Evolutionary conservation across 2,113 vertebrate genomes (phyloP).

Genomic region (Hemiscyllium ocellatum): DNA sequence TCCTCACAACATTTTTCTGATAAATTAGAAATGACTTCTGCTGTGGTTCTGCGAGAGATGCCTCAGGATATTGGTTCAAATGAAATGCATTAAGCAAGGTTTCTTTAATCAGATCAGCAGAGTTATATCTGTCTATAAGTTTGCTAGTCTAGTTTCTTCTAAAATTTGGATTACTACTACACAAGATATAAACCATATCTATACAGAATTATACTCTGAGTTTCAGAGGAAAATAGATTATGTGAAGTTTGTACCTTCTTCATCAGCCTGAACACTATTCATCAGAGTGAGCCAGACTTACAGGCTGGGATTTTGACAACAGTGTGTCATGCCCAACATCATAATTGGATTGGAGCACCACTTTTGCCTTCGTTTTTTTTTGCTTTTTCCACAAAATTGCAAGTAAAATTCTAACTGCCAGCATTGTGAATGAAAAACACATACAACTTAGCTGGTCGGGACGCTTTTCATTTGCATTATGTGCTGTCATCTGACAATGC

Average conservation of each 20-base stretch:
- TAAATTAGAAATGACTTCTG: slow-evolving; percentile 30
- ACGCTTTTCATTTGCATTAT: no score
- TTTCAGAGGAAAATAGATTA: not conserved
- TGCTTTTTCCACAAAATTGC: no score
- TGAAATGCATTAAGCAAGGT: not conserved
- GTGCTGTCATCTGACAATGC: no score
- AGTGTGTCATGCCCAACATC: no score
- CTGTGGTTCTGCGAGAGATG: not conserved
- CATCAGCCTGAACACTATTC: not conserved
- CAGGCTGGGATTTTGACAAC: not conserved
- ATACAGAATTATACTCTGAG: not conserved
- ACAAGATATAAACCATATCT: not conserved
- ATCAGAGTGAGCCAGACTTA: not conserved
- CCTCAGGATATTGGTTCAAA: not conserved
- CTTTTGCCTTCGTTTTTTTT: no score
- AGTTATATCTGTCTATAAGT: not conserved
- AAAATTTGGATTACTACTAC: not conserved
- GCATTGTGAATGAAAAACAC: no score
- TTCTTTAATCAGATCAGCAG: not conserved
- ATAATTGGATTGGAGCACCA: no score
- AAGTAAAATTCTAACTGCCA: no score
- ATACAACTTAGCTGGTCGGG: no score
- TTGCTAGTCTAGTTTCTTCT: not conserved
- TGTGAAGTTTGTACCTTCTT: not conserved
- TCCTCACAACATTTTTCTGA: slow-evolving; percentile 22